Base-by-base conservation (phyloP, 2,888 invertebrate genomes). In the Athalia circularis region DNA sequence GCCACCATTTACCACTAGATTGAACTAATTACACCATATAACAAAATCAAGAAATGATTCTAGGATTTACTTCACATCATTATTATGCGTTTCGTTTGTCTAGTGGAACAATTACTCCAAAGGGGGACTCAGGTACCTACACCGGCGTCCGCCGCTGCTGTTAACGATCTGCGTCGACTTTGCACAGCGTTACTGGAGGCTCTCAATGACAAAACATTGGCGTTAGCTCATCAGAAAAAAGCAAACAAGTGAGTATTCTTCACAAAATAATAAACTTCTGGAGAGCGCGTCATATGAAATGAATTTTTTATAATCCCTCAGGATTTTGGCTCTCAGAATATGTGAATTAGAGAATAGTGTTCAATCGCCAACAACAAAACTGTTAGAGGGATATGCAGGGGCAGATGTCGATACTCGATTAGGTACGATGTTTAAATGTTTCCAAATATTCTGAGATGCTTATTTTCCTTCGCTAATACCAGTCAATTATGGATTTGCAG, bases 161-260 rank as follows among this genome's bases (percentile, higher is more conserved):
- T 95, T 81, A 92, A 94, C 11, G 97, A 97, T 89, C 91, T 97
- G 64, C 95, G 95, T 85, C 94, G 95, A 1, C 90, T 97, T 15
- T 95, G 96, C 82, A 91, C 95, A 75, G 96, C 96, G 5, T 91
- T 97, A 59, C 92, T 97, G 84, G 97, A 97, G 88, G 94, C 96
- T 67, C 91, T 97, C 57, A 96, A 95, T 90, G 97, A 97, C 87
- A 97, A 97, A 91, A 95, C 95, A 70, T 92, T 96, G 79, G 96
- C 96, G 0, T 90, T 97, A 48, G 94, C 94, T 81, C 97, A 97
- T 91, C 97, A 97, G 85, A 94, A 95, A 85, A 96, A 96, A 91
- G 95, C 97, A 5, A 97, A 97, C 90, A 92, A 87, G 86, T 88
- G 78, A 82, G 81, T 75, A 43, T 8, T 5, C 62, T 64, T 9